These are phyloP conservation scores for Eulemur coronatus DNA, from an alignment of 2,797 vertebrate genomes.

Conservation along the genomic window DNA sequence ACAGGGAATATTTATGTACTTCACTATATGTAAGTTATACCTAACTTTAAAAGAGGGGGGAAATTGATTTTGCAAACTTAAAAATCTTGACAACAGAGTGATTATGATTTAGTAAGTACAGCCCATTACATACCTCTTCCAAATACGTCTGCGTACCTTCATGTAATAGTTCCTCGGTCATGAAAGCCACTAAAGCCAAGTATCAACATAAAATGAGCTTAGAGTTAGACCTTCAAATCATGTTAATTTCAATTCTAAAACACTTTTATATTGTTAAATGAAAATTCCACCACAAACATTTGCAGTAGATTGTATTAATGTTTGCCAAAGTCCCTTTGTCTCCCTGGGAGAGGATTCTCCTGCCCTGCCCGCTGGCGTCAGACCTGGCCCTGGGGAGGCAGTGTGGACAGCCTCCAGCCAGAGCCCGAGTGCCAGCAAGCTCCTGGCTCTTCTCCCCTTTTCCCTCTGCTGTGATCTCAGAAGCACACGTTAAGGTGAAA, in stretches of 20 bases:
- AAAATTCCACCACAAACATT: background rate
- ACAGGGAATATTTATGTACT: background rate
- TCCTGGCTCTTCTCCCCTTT: background rate
- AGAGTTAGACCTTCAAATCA: background rate
- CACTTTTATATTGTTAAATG: background rate
- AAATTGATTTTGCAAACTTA: background rate
- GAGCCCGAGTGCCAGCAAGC: too few relatives aligned
- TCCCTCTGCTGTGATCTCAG: background rate
- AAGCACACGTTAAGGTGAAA: background rate
- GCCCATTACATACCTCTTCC: background rate
- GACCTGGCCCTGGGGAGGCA: background rate
- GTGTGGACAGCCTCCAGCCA: background rate
- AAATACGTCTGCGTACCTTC: background rate
- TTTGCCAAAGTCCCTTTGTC: background rate
- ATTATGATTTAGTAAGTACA: background rate
- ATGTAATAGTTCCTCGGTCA: background rate
- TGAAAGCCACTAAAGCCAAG: background rate
- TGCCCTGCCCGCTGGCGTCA: background rate
- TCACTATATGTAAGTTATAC: background rate
- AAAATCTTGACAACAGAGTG: background rate
- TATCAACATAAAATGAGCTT: constrained; percentile 1
- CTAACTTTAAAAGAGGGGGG: background rate
- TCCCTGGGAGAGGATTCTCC: background rate
- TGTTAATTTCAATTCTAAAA: background rate
- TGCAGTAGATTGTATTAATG: background rate